Base-by-base conservation (phyloP, 2,113 vertebrate genomes). In the Xenopus laevis region DNA sequence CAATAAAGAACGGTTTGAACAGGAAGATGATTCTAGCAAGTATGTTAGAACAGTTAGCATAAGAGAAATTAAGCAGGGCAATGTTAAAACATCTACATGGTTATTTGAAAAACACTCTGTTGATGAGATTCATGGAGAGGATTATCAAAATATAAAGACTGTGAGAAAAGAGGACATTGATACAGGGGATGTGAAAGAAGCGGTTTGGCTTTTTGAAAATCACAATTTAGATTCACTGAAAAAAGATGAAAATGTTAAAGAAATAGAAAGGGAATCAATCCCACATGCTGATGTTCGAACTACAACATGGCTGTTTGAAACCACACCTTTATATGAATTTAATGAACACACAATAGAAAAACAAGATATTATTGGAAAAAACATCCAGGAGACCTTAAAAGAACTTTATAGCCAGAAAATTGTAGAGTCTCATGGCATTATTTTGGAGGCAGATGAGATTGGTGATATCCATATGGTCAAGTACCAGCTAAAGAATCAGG, bases 201-300 rank as follows among this genome's bases (percentile, higher is more conserved):
- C 95, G 30, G 88, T 97, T 0, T 97, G 94, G 95, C 91, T 97
- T 72, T 97, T 97, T 90, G 95, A 96, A 88, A 94, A 93, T 79
- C 92, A 92, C 57, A 88, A 89, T 71, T 88, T 96, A 59, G 92
- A 95, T 82, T 91, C 89, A 76, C 88, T 96, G 82, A 93, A 90
- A 64, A 91, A 94, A 79, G 69, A 74, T 9, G 91, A 93, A 73
- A 84, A 47, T 5, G 79, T 79, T 47, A 74, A 61, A 18, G 78
- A 84, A n/a, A 20, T 84, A 4, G 62, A 33, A 61, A 86, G 68
- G 40, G 93, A 95, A 82, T 89, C 92, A 83, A 92, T 95, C 65
- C 92, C 92, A 78, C 88, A 88, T 81, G 92, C 89, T 0, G 93
- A 96, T 80, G 95, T 97, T 15, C 95, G 92, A 81, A 92, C 93